Evolutionary conservation across 2,797 vertebrate species (phyloP).

Genomic region (Coendou prehensilis): DNA sequence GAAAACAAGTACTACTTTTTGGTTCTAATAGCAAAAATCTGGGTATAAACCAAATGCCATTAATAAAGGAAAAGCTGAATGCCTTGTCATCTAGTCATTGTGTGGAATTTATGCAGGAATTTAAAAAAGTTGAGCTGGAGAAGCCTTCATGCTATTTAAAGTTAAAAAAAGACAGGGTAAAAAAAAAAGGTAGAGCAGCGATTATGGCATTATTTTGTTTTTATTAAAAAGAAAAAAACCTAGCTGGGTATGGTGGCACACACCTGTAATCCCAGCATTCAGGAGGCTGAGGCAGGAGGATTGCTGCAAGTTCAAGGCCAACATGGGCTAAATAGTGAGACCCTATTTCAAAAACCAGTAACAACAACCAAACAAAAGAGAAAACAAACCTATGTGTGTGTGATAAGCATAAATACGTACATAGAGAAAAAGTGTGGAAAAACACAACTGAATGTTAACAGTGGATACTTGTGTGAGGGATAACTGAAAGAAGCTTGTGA

Average conservation of each 20-base stretch:
- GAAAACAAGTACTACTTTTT: background rate
- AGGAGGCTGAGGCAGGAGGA: background rate
- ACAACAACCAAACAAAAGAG: background rate
- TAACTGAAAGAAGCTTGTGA: slow-evolving; percentile 6
- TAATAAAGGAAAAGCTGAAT: slow-evolving; percentile 51
- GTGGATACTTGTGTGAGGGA: background rate
- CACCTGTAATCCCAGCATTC: background rate
- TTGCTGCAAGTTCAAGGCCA: background rate
- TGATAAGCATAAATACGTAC: background rate
- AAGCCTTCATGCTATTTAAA: slow-evolving; percentile 50
- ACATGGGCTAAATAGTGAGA: background rate
- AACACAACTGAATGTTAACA: background rate
- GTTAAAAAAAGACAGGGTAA: background rate
- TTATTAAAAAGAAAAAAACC: background rate
- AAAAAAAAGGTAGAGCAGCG: background rate
- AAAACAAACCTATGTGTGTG: background rate
- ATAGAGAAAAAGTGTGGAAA: background rate
- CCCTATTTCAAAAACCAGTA: background rate
- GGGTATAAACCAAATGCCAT: slow-evolving; percentile 16
- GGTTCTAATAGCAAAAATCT: slow-evolving; percentile 65
- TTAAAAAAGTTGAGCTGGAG: slow-evolving; percentile 12
- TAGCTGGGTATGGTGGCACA: background rate
- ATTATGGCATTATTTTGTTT: background rate
- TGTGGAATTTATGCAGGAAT: slow-evolving; percentile 26
- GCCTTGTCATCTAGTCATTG: background rate